Base-by-base conservation (phyloP, 1,140 invertebrate genomes). In the Mamestra configurata region DNA sequence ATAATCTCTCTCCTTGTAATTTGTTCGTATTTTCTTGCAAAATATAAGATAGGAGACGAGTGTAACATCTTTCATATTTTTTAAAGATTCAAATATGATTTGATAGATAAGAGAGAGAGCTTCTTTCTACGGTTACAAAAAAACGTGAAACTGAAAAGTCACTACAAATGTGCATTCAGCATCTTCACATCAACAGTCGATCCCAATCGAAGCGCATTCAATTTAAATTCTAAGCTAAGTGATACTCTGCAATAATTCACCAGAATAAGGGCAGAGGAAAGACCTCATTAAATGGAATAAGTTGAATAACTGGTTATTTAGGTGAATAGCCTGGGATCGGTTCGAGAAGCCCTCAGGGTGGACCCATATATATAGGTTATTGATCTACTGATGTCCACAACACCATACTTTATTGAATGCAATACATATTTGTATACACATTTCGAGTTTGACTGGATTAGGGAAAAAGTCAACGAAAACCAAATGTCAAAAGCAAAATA, bases 251-350 rank as follows among this genome's bases (percentile, higher is more conserved):
- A 43, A 20, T 66, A 15, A 22, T 20, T 10, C 37, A 40, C 18
- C 0, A 43, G 20, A 68, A 49, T 49, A 49, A 68, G 22, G 40
- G 37, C 40, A 18, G 20, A 46, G 20, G 22, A 13, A 24, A 24
- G 64, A 68, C 40, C 64, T 68, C 40, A 46, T 68, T 43, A 66
- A 66, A 8, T 43, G 8, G 18, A 31, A 66, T 66, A 66, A 61
- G 35, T 64, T 64, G 59, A 64, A 40, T 4, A 64, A 68, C 64
- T 27, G 13, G 64, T 46, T 68, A 68, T 46, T 68, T 68, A 68
- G 35, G 59, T 64, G 59, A 64, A 64, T 64, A 64, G 7, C 59
- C 59, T 64, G 18, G 1, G 59, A 4, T 11, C 13, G 31, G n/a
- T 3, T 37, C 8, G 59, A 40, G 31, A 37, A 49, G 20, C 64